A percentile compares a stretch with the other conserved stretches of the same genome.
Evolutionary conservation across 1,140 invertebrate genomes (phyloP).

Genomic region (Achatina immaculata): DNA sequence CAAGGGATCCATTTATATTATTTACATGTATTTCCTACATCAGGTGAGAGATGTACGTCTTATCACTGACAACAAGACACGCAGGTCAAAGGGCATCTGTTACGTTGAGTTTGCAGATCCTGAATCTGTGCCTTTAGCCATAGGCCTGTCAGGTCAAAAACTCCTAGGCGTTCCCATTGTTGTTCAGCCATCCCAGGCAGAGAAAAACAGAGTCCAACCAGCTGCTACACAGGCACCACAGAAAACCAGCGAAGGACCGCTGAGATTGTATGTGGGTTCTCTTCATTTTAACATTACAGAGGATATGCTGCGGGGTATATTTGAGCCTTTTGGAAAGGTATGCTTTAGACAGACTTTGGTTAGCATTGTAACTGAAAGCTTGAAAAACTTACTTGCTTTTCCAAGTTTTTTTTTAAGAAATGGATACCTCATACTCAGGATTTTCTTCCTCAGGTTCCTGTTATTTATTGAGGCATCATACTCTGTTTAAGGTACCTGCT

Average conservation of each 20-base stretch:
- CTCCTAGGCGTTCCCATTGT: conserved; percentile 97
- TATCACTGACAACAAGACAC: conserved; percentile 99
- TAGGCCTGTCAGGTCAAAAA: conserved; percentile 96
- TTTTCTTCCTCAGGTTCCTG: too few species aligned
- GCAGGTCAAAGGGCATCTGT: conserved; percentile 98
- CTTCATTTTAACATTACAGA: conserved; percentile 99
- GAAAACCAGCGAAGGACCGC: conserved; percentile 81
- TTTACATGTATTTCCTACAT: too few species aligned
- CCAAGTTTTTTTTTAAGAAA: too few species aligned
- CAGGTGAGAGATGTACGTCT: conserved; percentile 92
- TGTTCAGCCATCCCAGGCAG: conserved; percentile 98
- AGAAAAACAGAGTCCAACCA: conserved; percentile 92
- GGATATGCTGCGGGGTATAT: conserved; percentile 98
- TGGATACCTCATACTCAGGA: too few species aligned
- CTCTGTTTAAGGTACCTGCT: too few species aligned
- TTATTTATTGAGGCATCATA: too few species aligned
- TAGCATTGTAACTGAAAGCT: background rate
- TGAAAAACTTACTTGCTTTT: too few species aligned
- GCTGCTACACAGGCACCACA: conserved; percentile 57
- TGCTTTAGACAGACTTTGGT: too few species aligned
- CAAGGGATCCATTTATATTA: too few species aligned
- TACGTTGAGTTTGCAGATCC: conserved; percentile 99
- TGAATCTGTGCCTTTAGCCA: conserved; percentile 95
- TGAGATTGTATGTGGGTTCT: conserved; percentile 96
- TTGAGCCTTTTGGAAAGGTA: conserved; percentile 97